phyloP scores from a whole-genome alignment of 2,888 invertebrate genomes.

The Stenodema calcarata region DNA sequence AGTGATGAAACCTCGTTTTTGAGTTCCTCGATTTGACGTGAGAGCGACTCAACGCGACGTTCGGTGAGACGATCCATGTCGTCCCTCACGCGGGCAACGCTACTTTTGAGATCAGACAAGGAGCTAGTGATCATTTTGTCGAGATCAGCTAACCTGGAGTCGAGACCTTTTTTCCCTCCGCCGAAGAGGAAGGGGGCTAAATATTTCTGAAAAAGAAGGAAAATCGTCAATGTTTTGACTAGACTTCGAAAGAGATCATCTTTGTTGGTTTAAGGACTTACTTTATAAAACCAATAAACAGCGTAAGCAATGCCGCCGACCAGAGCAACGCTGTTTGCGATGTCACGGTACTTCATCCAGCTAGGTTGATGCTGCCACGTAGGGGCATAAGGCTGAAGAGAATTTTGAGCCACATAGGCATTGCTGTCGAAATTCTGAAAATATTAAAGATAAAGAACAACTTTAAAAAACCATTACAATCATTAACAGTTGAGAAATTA shows the following conservation, averaged over 20 bases:
- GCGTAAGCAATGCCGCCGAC: conserved; percentile 55
- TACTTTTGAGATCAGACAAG: conserved; percentile 46
- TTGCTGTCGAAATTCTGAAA: conserved; percentile 18
- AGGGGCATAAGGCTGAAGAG: conserved; percentile 3
- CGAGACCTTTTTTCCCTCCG: conserved; percentile 39
- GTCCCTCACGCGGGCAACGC: conserved; percentile 43
- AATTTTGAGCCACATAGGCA: not conserved
- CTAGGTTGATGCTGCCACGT: conserved; percentile 34
- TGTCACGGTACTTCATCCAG: conserved; percentile 52
- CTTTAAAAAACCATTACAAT: not conserved
- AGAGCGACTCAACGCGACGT: conserved; percentile 30
- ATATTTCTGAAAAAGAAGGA: conserved; percentile 52
- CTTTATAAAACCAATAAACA: conserved; percentile 56
- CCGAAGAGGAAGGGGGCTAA: conserved; percentile 54
- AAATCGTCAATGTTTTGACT: no score
- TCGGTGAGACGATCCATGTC: conserved; percentile 52
- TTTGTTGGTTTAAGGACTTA: no score
- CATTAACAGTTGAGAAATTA: not conserved
- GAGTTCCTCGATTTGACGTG: conserved; percentile 52
- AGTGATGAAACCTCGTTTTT: conserved; percentile 54
- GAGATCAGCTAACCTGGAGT: conserved; percentile 47
- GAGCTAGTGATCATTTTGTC: conserved; percentile 48
- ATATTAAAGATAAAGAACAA: not conserved
- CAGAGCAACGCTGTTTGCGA: conserved; percentile 53
- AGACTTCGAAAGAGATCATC: no score